Base-by-base conservation (phyloP, 2,797 vertebrate genomes). In the Chrysocyon brachyurus region DNA sequence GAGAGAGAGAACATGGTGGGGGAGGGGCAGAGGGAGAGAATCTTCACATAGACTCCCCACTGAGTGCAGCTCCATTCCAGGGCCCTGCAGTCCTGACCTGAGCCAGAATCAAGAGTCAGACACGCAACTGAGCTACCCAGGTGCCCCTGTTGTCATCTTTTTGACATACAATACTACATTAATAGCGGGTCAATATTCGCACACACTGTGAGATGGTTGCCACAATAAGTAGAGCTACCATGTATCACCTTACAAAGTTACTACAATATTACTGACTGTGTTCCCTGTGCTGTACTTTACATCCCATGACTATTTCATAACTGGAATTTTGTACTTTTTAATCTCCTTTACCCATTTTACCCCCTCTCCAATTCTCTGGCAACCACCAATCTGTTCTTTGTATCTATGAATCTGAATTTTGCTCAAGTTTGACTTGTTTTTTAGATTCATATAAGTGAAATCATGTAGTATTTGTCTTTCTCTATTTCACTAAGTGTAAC, bases 11-110 rank as follows among this genome's bases (percentile, higher is more conserved):
- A 17, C 66, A 11, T 4, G 9, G 66, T 68, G 9, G 17, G 66
- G n/a, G 66, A 68, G 66, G 16, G 16, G n/a, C 9, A 10, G 10
- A 33, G n/a, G 66, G 17, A 63, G 17, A 21, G 66, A 33, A 21
- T 11, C 66, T 33, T 68, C 66, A 33, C 9, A 9, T 21, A 33
- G 66, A 68, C 66, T 68, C 66, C 31, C 66, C 17, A 33, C 66
- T 19, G 66, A 68, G n/a, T 1, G 0, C n/a, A 33, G 9, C n/a
- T 68, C 17, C 0, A 68, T 33, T 33, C 17, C 66, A 68, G 66
- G 66, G 21, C 66, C 66, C n/a, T 68, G n/a, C 33, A n/a, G 21
- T 68, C n/a, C 11, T 68, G n/a, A 33, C 66, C n/a, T 33, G n/a
- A 33, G 66, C 66, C 17, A 68, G 31, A 33, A 68, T 68, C n/a